These are phyloP conservation scores for Drosophila mimetica DNA, from an alignment of 2,888 invertebrate species.

Conservation along the genomic window DNA sequence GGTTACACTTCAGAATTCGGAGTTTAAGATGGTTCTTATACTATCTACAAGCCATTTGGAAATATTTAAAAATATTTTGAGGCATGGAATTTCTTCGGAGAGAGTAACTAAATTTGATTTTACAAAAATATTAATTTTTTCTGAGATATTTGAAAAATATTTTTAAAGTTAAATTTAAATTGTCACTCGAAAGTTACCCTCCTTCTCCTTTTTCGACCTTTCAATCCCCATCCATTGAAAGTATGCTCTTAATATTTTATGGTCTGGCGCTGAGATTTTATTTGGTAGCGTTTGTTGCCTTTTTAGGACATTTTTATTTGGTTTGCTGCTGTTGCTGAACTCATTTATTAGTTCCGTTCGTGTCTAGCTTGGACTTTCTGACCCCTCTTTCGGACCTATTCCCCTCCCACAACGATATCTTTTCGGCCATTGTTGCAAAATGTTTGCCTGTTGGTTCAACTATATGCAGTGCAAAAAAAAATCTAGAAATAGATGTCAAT, in stretches of 20 bases:
- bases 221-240: slow-evolving; percentile 29
- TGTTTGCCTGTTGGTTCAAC: slow-evolving; percentile 70
- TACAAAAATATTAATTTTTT: no score
- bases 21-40: neutral
- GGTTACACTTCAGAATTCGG: neutral
- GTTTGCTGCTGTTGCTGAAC: slow-evolving; percentile 59
- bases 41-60: neutral
- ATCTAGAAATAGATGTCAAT: neutral
- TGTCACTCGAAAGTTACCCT: slow-evolving; percentile 43
- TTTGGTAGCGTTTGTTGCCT: slow-evolving; percentile 20
- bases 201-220: neutral
- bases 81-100: no score
- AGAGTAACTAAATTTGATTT: no score
- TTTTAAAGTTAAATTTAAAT: no score
- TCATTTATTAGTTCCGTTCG: slow-evolving; percentile 76
- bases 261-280: slow-evolving; percentile 58
- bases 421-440: slow-evolving; percentile 66
- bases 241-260: slow-evolving; percentile 70
- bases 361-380: slow-evolving; percentile 29
- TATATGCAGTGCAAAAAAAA: slow-evolving; percentile 22
- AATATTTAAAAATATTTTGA: neutral
- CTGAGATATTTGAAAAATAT: no score
- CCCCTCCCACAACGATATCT: slow-evolving; percentile 25
- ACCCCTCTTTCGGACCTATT: neutral
- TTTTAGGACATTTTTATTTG: slow-evolving; percentile 38